These are phyloP conservation scores for Tursiops truncatus DNA, from an alignment of 2,113 vertebrate genomes.

Conservation along the genomic window DNA sequence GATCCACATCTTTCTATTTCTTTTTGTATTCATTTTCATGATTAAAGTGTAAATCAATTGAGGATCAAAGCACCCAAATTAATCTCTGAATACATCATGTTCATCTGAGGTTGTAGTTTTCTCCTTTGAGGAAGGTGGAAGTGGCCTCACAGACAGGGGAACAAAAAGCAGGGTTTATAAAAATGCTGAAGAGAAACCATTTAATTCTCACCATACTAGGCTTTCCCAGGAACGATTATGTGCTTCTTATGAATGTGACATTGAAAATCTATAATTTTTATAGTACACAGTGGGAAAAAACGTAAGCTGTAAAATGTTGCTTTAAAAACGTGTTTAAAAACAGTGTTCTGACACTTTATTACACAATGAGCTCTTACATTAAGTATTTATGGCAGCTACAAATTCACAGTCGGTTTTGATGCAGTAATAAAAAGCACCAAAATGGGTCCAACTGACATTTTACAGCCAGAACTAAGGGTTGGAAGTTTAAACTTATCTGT, in stretches of 20 bases:
- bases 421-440: slow-evolving; percentile 75
- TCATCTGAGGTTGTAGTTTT: slow-evolving; percentile 39
- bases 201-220: slow-evolving; percentile 54
- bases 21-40: background rate
- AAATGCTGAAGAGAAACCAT: slow-evolving; percentile 50
- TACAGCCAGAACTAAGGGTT: slow-evolving; percentile 82
- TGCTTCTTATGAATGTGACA: slow-evolving; percentile 79
- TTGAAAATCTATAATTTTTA: slow-evolving; percentile 81
- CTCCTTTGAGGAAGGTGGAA: slow-evolving; percentile 13
- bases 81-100: slow-evolving; percentile 5
- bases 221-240: slow-evolving; percentile 75
- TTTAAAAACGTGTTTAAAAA: slow-evolving; percentile 82
- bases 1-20: slow-evolving; percentile 14
- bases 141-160: background rate
- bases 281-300: slow-evolving; percentile 75
- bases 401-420: slow-evolving; percentile 82
- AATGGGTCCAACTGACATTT: slow-evolving; percentile 81
- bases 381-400: slow-evolving; percentile 83
- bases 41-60: slow-evolving; percentile 30
- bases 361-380: slow-evolving; percentile 82
- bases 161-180: slow-evolving; percentile 44
- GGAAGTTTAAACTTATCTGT: slow-evolving; percentile 77
- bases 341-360: slow-evolving; percentile 81
- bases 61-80: background rate
- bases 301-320: slow-evolving; percentile 78